Evolutionary conservation across 2,888 invertebrate genomes (phyloP), one percentile per base, ranked within the genome.

Genomic region (Chaetogeoica ovagalla): DNA sequence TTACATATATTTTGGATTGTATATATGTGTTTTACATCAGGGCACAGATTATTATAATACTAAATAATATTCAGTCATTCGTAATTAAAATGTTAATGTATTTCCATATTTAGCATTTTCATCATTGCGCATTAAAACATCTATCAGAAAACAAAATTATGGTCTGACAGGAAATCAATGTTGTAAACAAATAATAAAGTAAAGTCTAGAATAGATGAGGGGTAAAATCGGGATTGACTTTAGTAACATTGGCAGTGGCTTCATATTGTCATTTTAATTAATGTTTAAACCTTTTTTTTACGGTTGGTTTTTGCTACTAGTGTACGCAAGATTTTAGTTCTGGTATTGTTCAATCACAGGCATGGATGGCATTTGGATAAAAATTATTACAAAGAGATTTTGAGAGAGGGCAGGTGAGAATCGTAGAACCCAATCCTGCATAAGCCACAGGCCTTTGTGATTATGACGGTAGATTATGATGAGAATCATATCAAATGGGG

Each of bases 91-190:
- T 63, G 55, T 63, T 37, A 37, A 74, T 63, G 55, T 63, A 65
- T 13, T 15, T 69, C 17, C 30, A 55, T 63, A 55, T 21, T 74
- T 55, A 52, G 21, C 15, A 63, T 55, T 74, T 74, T 13, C 37
- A 74, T 21, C 23, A 59, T 75, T 43, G 39, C 7, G 13, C n/a
- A 59, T 30, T 66, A 66, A 74, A 75, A 30, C 59, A 68, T 8
- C 23, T 43, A 59, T 66, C 23, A 23, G 13, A 75, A 75, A 75
- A 75, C 43, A 75, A 68, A 75, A 68, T 30, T 30, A 13, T 23
- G 59, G 66, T 48, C 8, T 76, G 76, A 68, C 59, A 60, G 68
- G 76, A 68, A 76, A 76, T 76, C 76, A 68, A 76, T 68, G 76
- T 48, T n/a, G 59, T 43, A 43, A 76, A 59, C 48, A 17, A 43